These are phyloP conservation scores for Petrocephalus sullivani DNA, from an alignment of 2,797 vertebrate species.

Conservation along the genomic window DNA sequence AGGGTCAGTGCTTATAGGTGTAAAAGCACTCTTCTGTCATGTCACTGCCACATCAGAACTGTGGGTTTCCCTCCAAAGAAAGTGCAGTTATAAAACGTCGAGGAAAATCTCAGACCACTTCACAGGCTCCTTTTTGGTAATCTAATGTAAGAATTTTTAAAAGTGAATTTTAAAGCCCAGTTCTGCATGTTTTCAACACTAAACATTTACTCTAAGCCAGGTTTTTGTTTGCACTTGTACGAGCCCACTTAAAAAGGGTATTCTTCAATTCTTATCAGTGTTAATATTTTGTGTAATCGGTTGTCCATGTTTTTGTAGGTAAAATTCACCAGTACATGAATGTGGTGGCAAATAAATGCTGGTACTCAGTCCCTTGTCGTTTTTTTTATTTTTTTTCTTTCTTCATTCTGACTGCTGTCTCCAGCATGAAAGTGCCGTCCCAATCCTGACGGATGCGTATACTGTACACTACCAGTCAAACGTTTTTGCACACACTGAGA, in stretches of 20 bases:
- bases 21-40: not conserved
- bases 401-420: not conserved
- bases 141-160: constrained; percentile 22
- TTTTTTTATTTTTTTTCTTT: not conserved
- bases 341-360: constrained; percentile 28
- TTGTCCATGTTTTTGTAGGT: constrained; percentile 24
- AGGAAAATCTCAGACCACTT: constrained; percentile 26
- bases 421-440: not conserved
- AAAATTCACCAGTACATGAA: constrained; percentile 16
- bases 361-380: not conserved
- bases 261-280: constrained; percentile 29
- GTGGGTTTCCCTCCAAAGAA: not conserved
- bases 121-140: constrained; percentile 13
- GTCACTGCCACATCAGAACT: not conserved
- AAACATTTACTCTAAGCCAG: constrained; percentile 24
- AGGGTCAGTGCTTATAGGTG: not conserved
- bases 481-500: too few species aligned
- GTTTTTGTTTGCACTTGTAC: constrained; percentile 31
- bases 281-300: constrained; percentile 29
- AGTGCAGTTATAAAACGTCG: constrained; percentile 64
- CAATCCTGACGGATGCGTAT: not conserved
- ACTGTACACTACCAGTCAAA: not conserved
- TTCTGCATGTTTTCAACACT: constrained; percentile 27
- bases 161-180: not conserved
- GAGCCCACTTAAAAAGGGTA: constrained; percentile 20